Conservation (phyloP, 2,113 vertebrate species). For the Odontophorus gujanensis region DNA sequence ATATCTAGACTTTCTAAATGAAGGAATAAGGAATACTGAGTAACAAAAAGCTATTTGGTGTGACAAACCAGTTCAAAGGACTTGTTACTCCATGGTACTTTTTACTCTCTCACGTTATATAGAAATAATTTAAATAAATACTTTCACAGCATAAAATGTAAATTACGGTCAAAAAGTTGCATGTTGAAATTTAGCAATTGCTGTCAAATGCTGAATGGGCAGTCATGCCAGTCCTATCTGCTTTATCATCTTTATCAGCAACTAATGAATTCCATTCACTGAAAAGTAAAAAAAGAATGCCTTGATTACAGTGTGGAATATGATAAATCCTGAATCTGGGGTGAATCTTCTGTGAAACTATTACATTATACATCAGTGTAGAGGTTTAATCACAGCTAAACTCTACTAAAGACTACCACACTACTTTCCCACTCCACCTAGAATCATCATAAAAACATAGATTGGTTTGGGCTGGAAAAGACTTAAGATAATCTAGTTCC, state of each 20-base stretch:
- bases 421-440: neutral
- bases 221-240: neutral
- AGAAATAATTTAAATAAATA: neutral
- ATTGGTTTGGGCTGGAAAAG: too few species aligned
- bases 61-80: neutral
- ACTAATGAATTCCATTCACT: neutral
- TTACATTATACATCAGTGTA: too few species aligned
- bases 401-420: neutral
- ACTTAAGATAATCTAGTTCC: too few species aligned
- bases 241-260: neutral
- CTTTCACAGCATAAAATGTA: neutral
- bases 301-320: neutral
- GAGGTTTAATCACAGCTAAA: neutral
- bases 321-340: neutral
- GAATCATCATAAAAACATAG: too few species aligned
- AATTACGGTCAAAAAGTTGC: neutral
- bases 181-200: neutral
- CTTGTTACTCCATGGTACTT: fast-evolving
- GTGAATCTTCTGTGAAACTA: neutral
- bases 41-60: neutral
- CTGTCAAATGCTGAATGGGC: neutral
- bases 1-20: neutral
- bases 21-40: neutral
- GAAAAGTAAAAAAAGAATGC: neutral
- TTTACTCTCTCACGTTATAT: neutral